A percentile compares a stretch with the other conserved stretches of the same genome.
Evolutionary conservation across 2,888 invertebrate genomes (phyloP).

Genomic region (Spisula subtruncata): DNA sequence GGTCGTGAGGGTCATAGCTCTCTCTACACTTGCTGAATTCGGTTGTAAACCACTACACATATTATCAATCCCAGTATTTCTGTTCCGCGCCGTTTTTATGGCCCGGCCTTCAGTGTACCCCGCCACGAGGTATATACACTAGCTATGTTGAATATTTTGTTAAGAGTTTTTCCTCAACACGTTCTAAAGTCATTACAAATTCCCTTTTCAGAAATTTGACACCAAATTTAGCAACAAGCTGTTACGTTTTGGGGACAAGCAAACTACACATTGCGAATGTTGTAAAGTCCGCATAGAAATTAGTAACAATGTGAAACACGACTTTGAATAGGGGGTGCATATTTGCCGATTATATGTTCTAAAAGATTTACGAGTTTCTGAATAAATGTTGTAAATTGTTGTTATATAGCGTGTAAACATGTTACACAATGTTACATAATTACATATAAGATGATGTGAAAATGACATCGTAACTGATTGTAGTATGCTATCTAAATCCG

Average conservation of each 20-base stretch:
- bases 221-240: neutral
- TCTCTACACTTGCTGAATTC: neutral
- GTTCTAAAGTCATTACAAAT: slow-evolving; percentile 5
- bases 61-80: slow-evolving; percentile 36
- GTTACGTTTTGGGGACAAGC: neutral
- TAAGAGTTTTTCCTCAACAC: neutral
- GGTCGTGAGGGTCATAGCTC: slow-evolving; percentile 54
- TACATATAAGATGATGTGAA: slow-evolving; percentile 40
- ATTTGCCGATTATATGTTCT: slow-evolving; percentile 30
- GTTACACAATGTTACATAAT: slow-evolving; percentile 42
- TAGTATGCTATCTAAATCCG: slow-evolving; percentile 50
- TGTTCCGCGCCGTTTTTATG: slow-evolving; percentile 41
- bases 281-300: neutral
- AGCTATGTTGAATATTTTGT: slow-evolving; percentile 25
- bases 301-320: neutral
- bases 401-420: slow-evolving; percentile 40
- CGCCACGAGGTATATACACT: neutral
- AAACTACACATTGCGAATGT: neutral
- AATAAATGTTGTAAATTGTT: slow-evolving; percentile 49
- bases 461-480: slow-evolving; percentile 39
- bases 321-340: neutral
- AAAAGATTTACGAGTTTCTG: slow-evolving; percentile 43
- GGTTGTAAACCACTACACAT: slow-evolving; percentile 35
- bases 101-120: neutral
- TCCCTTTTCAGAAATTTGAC: slow-evolving; percentile 14